Percentiles rank a stretch among this genome's conserved stretches.
phyloP scores from a whole-genome alignment of 2,113 vertebrate species.

The Eulemur rufifrons region DNA sequence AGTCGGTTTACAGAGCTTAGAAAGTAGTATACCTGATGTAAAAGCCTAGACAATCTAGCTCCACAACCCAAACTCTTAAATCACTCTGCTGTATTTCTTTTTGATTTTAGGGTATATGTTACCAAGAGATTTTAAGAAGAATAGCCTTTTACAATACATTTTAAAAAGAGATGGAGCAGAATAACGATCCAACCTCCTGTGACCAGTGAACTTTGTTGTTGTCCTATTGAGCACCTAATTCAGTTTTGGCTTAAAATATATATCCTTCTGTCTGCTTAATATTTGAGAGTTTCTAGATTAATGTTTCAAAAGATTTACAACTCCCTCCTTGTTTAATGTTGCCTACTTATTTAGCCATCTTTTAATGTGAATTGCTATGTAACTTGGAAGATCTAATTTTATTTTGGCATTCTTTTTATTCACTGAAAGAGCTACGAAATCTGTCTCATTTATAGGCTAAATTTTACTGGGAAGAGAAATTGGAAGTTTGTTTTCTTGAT shows the following conservation, averaged over 20 bases:
- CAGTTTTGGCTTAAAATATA: not conserved
- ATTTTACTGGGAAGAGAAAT: not conserved
- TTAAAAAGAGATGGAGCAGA: not conserved
- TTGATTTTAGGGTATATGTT: conserved; percentile 28
- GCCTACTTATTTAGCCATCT: not conserved
- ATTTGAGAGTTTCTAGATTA: not conserved
- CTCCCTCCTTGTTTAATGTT: not conserved
- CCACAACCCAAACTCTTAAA: not conserved
- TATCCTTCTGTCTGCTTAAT: not conserved
- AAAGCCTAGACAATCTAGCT: not conserved
- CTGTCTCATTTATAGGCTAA: not conserved
- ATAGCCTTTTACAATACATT: not conserved
- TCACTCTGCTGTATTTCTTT: not conserved
- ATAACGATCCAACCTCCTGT: not conserved
- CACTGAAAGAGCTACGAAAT: conserved; percentile 1
- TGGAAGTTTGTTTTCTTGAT: not conserved
- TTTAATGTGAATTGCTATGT: not conserved
- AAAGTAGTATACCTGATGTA: not conserved
- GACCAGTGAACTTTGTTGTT: not conserved
- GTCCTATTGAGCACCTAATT: not conserved
- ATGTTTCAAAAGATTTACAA: not conserved
- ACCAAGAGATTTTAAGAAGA: not conserved
- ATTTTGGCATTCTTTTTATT: conserved; percentile 8
- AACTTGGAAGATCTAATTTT: not conserved
- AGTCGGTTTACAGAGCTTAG: not conserved